A percentile compares a stretch with the other conserved stretches of the same genome.
Conservation (phyloP, 2,888 invertebrate genomes). For the Hirtodrosophila trivittata region DNA sequence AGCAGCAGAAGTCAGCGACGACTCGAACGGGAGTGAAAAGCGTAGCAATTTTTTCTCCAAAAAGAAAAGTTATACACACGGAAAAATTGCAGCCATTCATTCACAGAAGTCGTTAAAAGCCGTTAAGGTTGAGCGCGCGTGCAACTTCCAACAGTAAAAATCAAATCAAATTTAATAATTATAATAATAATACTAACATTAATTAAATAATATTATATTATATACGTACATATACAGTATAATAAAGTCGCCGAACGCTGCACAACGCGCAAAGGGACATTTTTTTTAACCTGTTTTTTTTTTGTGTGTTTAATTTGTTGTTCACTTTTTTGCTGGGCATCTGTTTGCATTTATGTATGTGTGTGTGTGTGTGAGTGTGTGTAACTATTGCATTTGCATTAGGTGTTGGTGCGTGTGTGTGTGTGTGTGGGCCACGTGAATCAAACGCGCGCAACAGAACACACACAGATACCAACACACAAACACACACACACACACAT, state of each 20-base stretch:
- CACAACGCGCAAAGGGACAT: conserved; percentile 12
- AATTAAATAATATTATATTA: not conserved
- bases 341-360: conserved; percentile 18
- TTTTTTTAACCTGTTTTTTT: conserved; percentile 21
- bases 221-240: conserved; percentile 4
- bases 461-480: conserved; percentile 18
- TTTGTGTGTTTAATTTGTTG: conserved; percentile 5
- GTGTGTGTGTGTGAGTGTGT: conserved; percentile 31
- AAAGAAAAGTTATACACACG: conserved; percentile 80
- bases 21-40: conserved; percentile 51
- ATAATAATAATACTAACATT: not conserved
- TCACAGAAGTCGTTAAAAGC: conserved; percentile 57
- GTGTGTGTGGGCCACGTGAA: conserved; percentile 64
- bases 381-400: conserved; percentile 48
- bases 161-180: conserved; percentile 6
- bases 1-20: conserved; percentile 50
- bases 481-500: not conserved
- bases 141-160: conserved; percentile 2
- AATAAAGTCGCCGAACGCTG: conserved; percentile 3
- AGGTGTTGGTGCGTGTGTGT: conserved; percentile 15
- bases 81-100: conserved; percentile 81
- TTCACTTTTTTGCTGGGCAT: not conserved
- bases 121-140: conserved; percentile 25
- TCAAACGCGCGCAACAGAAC: conserved; percentile 70
- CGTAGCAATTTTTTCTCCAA: conserved; percentile 35